These are phyloP conservation scores for Copidosoma floridanum DNA, from an alignment of 1,140 invertebrate species.

Conservation along the genomic window DNA sequence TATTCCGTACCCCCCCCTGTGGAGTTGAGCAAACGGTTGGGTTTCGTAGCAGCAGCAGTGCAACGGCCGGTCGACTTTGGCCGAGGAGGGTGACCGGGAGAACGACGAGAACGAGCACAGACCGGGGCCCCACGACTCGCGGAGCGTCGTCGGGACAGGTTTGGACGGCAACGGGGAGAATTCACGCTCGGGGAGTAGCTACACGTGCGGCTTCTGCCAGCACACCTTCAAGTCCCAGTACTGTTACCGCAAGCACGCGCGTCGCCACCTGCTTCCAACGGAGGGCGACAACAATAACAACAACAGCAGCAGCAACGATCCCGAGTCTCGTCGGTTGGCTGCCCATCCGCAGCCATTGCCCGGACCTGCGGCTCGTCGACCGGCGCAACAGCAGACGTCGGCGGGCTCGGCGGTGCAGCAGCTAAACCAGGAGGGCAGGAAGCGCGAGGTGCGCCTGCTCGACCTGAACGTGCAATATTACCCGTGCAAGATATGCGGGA, in stretches of 20 bases:
- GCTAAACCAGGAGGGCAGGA: neutral
- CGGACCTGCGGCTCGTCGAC: neutral
- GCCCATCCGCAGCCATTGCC: constrained; percentile 3
- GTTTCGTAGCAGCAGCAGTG: neutral
- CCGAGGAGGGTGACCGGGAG: constrained; percentile 22
- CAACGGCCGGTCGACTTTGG: neutral
- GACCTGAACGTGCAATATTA: constrained; percentile 88
- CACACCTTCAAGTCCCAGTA: constrained; percentile 81
- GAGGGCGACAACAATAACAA: constrained; percentile 28
- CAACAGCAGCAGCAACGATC: neutral
- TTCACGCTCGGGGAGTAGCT: constrained; percentile 46
- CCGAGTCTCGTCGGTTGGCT: constrained; percentile 15
- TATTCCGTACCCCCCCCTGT: too few relatives aligned
- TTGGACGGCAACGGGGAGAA: neutral
- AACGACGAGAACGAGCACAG: constrained; percentile 46
- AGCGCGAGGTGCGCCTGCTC: constrained; percentile 62
- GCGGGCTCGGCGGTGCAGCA: too few relatives aligned
- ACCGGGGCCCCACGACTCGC: too few relatives aligned
- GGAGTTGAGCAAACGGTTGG: too few relatives aligned
- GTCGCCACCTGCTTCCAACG: constrained; percentile 64
- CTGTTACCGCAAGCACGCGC: constrained; percentile 78
- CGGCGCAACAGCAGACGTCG: too few relatives aligned
- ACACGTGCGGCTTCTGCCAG: constrained; percentile 71
- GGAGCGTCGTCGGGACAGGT: constrained; percentile 22
- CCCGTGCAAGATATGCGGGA: constrained; percentile 87